These are phyloP conservation scores for Eledone cirrhosa DNA, from an alignment of 2,888 invertebrate genomes.

Conservation along the genomic window DNA sequence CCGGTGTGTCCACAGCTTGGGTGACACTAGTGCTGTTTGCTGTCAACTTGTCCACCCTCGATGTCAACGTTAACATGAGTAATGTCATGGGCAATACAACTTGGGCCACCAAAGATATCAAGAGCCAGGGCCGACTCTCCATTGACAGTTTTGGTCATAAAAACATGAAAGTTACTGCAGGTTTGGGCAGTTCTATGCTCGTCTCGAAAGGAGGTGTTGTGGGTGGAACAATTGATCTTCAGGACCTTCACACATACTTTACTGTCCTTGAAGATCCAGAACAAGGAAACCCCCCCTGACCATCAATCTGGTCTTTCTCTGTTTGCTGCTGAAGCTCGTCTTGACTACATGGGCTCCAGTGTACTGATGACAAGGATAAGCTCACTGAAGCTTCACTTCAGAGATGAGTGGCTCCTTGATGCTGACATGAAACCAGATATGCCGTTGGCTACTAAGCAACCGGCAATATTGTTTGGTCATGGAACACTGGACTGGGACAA, in stretches of 20 bases:
- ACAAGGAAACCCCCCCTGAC: slow-evolving; percentile 86
- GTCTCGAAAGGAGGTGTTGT: slow-evolving; percentile 98
- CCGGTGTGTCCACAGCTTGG: slow-evolving; percentile 73
- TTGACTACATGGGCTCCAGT: slow-evolving; percentile 99
- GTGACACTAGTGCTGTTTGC: slow-evolving; percentile 95
- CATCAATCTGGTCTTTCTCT: slow-evolving; percentile 81
- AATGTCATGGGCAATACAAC: slow-evolving; percentile 99
- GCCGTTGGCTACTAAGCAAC: slow-evolving; percentile 76
- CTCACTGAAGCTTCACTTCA: slow-evolving; percentile 79
- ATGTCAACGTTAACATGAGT: slow-evolving; percentile 99
- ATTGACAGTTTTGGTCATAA: slow-evolving; percentile 94
- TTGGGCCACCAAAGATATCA: slow-evolving; percentile 92
- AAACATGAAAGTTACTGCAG: slow-evolving; percentile 88
- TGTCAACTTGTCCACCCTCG: slow-evolving; percentile 93
- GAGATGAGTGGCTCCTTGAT: slow-evolving; percentile 86
- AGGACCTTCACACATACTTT: slow-evolving; percentile 85
- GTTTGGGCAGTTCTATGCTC: slow-evolving; percentile 87
- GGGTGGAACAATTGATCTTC: slow-evolving; percentile 92
- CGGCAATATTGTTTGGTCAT: slow-evolving; percentile 72
- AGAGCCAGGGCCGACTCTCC: slow-evolving; percentile 88
- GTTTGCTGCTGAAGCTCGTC: slow-evolving; percentile 85
- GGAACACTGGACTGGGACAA: slow-evolving; percentile 94
- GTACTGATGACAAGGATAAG: slow-evolving; percentile 91
- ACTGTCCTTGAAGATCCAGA: slow-evolving; percentile 91
- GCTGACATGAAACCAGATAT: slow-evolving; percentile 66